Evolutionary conservation across 2,113 vertebrate genomes (phyloP), one percentile per base, ranked within the genome.

Genomic region (Entelurus aequoreus): DNA sequence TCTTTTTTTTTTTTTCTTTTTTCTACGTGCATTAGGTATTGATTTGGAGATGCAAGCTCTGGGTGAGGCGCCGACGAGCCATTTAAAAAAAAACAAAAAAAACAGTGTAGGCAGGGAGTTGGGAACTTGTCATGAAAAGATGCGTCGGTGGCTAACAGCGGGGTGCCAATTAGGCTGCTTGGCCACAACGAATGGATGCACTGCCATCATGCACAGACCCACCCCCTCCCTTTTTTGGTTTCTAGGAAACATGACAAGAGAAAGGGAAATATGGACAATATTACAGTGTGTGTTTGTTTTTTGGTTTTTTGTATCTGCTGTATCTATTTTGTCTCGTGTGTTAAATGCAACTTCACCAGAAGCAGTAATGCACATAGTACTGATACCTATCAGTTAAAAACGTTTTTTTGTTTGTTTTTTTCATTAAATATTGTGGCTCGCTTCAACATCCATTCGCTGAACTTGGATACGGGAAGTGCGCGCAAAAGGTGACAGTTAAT

Each of bases 121-220:
- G 72, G 75, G 79, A 79, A 81, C 78, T 81, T 81, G 74, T 81
- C 83, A 79, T 83, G 75, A 84, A 75, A 85, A 83, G 79, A 82
- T 79, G 84, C 76, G 84, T 84, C 71, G 71, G 84, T 82, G 80
- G 81, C 66, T 53, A 85, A 85, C 84, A 84, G 83, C 74, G 71
- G 84, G 83, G 84, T 65, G 86, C 86, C 86, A 88, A 88, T 88
- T 86, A 88, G 81, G 69, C 77, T 70, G 76, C 80, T 78, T 75
- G 84, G 80, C 80, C 80, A 79, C 75, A 65, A 74, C 58, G 64
- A 81, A 76, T 77, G 79, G 72, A 83, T 67, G 12, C 42, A 9
- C 62, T 60, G 8, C 6, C 54, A 81, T 81, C 83, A 85, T 61
- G 75, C 81, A 81, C 78, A 7, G 6, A 42, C 8, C 2, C 8